Conservation (phyloP, 1,140 invertebrate genomes). For the Bombus impatiens region DNA sequence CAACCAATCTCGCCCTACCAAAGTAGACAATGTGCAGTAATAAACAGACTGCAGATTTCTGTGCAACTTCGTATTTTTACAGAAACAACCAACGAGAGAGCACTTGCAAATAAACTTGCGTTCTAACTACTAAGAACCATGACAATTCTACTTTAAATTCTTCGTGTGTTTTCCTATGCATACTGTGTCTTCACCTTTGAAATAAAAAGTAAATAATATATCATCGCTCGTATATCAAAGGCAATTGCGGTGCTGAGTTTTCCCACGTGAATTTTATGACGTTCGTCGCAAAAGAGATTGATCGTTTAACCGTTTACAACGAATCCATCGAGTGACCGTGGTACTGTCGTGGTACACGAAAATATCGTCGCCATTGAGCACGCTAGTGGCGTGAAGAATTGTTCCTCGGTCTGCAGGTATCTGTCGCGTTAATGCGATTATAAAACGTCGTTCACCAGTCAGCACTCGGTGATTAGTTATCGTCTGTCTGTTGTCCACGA, state of each 20-base stretch:
- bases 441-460: neutral
- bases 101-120: too few species aligned
- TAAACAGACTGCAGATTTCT: too few species aligned
- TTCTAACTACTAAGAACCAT: too few species aligned
- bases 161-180: too few species aligned
- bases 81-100: too few species aligned
- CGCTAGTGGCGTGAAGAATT: neutral
- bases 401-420: neutral
- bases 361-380: neutral
- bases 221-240: neutral
- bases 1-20: too few species aligned
- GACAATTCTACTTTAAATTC: too few species aligned
- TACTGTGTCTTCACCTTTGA: too few species aligned
- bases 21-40: neutral
- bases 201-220: neutral
- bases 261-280: conserved; percentile 1
- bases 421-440: conserved; percentile 24
- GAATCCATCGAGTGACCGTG: neutral
- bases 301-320: conserved; percentile 6
- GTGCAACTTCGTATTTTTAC: too few species aligned
- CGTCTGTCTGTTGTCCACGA: neutral
- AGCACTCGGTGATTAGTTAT: neutral
- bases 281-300: neutral
- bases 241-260: neutral
- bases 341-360: neutral